Base-by-base conservation (phyloP, 2,113 vertebrate genomes). In the Aleadryas rufinucha region DNA sequence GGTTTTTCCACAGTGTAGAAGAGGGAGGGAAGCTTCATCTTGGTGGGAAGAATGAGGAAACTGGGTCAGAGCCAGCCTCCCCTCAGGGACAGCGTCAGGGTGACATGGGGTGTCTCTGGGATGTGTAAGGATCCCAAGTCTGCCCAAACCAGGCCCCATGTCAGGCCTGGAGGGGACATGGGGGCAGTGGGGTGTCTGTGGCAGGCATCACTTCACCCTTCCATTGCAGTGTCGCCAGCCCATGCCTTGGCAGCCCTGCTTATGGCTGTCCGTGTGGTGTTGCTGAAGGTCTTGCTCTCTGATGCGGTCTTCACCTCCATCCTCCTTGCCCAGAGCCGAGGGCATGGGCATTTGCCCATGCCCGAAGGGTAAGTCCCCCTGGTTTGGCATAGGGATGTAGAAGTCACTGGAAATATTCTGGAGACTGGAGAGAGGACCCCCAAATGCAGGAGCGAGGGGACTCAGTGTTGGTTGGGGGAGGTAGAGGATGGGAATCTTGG, bases 211-310 rank as follows among this genome's bases (percentile, higher is more conserved):
- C 27, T 28, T 1, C 3, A 39, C 13, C 35, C 11, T 63, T 90
- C 33, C 10, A 1, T 68, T 72, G 20, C 89, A 96, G 91, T 6
- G 57, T 75, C 12, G 0, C 35, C 12, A 0, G 35, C 10, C 59
- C 1, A 3, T 1, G 39, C 85, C 53, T 66, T 47, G 11, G 82
- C 30, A 14, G 93, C 94, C 41, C 13, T 91, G 63, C 94, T 98
- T 2, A 28, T 56, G 75, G 94, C 84, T 2, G 14, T 94, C 17
- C 85, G 98, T 7, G 15, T 97, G 56, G 82, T 98, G 91, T 80
- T 98, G 66, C 97, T 98, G 93, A 98, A 98, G 74, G 69, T 97
- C 6, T 54, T 96, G 21, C 92, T 98, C n/a, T 60, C 94, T 0
- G 90, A 98, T 2, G 93, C 97, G 27, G 64, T 98, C 13, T 63